Evolutionary conservation across 1,140 invertebrate genomes (phyloP), one percentile per base, ranked within the genome.

Genomic region (Drosophila melanica): DNA sequence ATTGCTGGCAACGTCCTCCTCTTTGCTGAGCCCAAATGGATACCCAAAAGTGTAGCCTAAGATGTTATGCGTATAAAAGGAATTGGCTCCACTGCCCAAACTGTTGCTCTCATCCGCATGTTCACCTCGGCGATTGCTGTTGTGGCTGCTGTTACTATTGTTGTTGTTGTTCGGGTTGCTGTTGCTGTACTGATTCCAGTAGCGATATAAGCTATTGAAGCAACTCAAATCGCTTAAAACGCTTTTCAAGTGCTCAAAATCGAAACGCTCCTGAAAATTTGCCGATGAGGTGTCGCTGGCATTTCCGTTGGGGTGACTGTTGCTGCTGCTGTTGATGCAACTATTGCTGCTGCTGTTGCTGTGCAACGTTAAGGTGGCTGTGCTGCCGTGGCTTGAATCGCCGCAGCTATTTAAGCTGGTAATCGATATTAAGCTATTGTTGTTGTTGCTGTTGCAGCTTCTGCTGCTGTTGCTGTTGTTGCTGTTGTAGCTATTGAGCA

Each of bases 11-110:
- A 68, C 59, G 33, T 81, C 82, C 50, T 81, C 81, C 42, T 81
- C 81, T 42, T 87, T 87, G 1, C 20, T 42, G 10, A 76, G 66
- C 11, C 87, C 84, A 58, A 90, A 87, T 0, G 80, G 70, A 80
- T 90, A 90, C 18, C 90, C 90, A 55, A 91, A 91, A 23, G 90
- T 91, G n/a, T 92, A 92, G 51, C 89, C 90, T 90, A 92, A 62
- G 54, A 92, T 92, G 50, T 92, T 92, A 51, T 89, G 89, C 3
- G 90, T 79, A 42, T 92, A 92, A 48, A 91, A 91, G 59, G 91
- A 90, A 45, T 74, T 73, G 45, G 63, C 59, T 50, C 62, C 65
- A 64, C 51, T 77, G 73, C 87, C 89, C 69, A 69, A 60, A 37
- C 65, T 71, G 53, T 66, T 71, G 59, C 30, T 18, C 18, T 74